phyloP scores from a whole-genome alignment of 2,113 vertebrate genomes.

The Sisor rabdophorus region DNA sequence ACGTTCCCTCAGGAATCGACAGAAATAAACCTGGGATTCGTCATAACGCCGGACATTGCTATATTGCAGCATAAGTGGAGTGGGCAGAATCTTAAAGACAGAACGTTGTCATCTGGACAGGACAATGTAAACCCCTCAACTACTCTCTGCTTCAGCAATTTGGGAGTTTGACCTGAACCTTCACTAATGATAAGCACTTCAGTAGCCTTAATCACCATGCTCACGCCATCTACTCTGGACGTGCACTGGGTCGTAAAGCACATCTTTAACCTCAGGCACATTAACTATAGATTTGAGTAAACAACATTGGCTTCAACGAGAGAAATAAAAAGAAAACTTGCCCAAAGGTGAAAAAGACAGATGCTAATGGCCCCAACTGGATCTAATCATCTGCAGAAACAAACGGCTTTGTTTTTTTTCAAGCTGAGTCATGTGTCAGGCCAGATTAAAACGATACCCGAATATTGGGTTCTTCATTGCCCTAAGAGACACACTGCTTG shows the following conservation, averaged over 20 bases:
- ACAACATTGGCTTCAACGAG: slow-evolving; percentile 47
- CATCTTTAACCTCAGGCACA: slow-evolving; percentile 17
- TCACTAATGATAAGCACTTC: slow-evolving; percentile 44
- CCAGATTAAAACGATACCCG: slow-evolving; percentile 72
- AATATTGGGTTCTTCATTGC: slow-evolving; percentile 60
- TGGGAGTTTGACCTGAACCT: slow-evolving; percentile 38
- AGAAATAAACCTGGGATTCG: slow-evolving; percentile 45
- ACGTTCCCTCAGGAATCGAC: slow-evolving; percentile 36
- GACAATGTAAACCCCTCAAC: slow-evolving; percentile 23
- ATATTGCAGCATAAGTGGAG: slow-evolving; percentile 23
- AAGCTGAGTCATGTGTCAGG: slow-evolving; percentile 76
- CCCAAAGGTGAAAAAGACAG: slow-evolving; percentile 54
- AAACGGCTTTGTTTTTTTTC: slow-evolving; percentile 60
- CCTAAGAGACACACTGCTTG: slow-evolving; percentile 34
- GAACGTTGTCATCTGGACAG: slow-evolving; percentile 22
- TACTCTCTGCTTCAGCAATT: slow-evolving; percentile 21
- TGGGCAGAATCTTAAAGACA: slow-evolving; percentile 29
- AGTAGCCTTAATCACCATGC: slow-evolving; percentile 44
- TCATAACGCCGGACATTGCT: slow-evolving; percentile 35
- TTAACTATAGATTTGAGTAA: slow-evolving; percentile 51
- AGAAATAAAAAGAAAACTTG: slow-evolving; percentile 36
- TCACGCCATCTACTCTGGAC: slow-evolving; percentile 26
- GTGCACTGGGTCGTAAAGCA: slow-evolving; percentile 35
- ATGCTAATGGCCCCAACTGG: slow-evolving; percentile 62
- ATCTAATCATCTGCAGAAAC: slow-evolving; percentile 69